These are phyloP conservation scores for Murina feae DNA, from an alignment of 2,113 vertebrate genomes.

Conservation along the genomic window DNA sequence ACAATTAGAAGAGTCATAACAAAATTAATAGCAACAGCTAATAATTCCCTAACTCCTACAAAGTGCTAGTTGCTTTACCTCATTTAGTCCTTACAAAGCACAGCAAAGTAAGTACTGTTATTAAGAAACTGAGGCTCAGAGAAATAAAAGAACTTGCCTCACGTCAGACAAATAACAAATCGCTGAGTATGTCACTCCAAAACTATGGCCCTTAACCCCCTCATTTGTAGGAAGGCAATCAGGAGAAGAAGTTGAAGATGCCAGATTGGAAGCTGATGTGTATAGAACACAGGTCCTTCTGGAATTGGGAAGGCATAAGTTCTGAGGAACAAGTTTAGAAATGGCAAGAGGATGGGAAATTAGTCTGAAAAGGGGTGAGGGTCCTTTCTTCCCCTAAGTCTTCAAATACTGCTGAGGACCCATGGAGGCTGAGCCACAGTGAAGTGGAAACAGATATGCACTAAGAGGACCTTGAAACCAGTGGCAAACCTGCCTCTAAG, in stretches of 20 bases:
- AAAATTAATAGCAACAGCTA: neutral
- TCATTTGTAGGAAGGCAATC: neutral
- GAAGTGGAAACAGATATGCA: neutral
- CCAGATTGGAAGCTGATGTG: neutral
- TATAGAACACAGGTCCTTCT: neutral
- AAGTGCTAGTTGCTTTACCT: neutral
- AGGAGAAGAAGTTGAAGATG: neutral
- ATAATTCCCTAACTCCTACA: neutral
- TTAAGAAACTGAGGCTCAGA: neutral
- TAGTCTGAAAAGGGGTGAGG: neutral
- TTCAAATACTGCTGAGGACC: neutral
- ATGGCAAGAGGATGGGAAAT: neutral
- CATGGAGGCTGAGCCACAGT: neutral
- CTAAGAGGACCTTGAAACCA: conserved; percentile 50
- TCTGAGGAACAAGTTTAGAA: neutral
- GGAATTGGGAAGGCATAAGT: neutral
- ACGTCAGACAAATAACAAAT: neutral
- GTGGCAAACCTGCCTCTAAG: conserved; percentile 28
- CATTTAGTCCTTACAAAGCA: conserved; percentile 33
- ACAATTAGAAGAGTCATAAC: neutral
- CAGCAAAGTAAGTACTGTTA: neutral
- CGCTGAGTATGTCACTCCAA: neutral
- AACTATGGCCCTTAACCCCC: neutral
- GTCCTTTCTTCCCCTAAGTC: neutral
- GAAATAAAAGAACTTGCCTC: neutral